Base-by-base conservation (phyloP, 2,797 vertebrate species). In the Crocodylus rhombifer region DNA sequence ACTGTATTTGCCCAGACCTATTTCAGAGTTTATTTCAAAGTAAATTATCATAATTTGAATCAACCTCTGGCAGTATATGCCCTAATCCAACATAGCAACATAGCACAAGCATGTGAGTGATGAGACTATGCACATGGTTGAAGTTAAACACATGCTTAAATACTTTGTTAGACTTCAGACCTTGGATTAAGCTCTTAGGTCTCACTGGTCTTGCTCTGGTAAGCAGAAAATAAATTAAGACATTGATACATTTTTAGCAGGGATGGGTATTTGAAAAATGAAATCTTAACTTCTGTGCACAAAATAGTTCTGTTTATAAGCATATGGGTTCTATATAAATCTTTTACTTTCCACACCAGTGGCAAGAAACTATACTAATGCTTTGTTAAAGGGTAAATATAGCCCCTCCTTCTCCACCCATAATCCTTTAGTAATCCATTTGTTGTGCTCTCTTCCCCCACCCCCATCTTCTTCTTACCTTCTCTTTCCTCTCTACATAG, bases 401-500 rank as follows among this genome's bases (percentile, higher is more conserved):
- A 91, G 5, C 21, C 28, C 16, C 12, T 77, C 4, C 12, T 3
- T 4, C 77, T 42, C 6, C 8, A 25, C 51, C 2, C 14, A 4
- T 4, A 26, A 6, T 6, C 4, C 9, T 74, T 33, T 17, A 62
- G n/a, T 55, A 82, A 1, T 14, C 82, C 61, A 56, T 60, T 62
- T 65, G 6, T 67, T 23, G 13, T 1, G 1, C 9, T 1, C 17
- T 6, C 58, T 64, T 58, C 36, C 10, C 16, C 30, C 28, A 73
- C 5, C 14, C 17, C 3, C 5, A 8, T 84, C 21, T 82, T n/a
- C 26, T 84, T 75, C 42, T 80, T 73, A 12, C 15, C 18, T 1
- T 92, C 88, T 84, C 14, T 14, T 91, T 42, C 71, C 71, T 79
- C n/a, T 21, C 89, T 93, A 63, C 2, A 1, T 90, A 93, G 88